Evolutionary conservation across 1,140 invertebrate species (phyloP).

Genomic region (Pachyrhynchus sulphureomaculatus): DNA sequence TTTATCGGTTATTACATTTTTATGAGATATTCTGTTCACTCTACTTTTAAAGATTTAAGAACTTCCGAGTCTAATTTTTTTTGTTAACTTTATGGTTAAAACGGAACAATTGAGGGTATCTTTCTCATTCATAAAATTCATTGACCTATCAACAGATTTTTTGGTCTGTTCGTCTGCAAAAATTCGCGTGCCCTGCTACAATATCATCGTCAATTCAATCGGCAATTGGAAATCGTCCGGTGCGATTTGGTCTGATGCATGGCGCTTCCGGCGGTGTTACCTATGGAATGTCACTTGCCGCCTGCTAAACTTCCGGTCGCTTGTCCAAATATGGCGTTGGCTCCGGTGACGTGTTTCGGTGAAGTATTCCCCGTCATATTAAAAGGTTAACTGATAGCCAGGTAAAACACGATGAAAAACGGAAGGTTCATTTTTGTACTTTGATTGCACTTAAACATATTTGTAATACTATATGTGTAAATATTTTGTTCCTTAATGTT

Average conservation of each 20-base stretch:
- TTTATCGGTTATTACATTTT: too few relatives aligned
- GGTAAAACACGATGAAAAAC: neutral
- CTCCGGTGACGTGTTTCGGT: constrained; percentile 4
- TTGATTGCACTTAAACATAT: too few relatives aligned
- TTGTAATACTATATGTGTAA: too few relatives aligned
- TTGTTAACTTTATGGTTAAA: too few relatives aligned
- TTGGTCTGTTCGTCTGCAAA: neutral
- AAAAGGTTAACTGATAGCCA: constrained; percentile 5
- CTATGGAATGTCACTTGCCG: constrained; percentile 5
- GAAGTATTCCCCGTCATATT: constrained; percentile 3
- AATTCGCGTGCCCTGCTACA: neutral
- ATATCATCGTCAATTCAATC: too few relatives aligned
- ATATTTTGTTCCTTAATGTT: too few relatives aligned
- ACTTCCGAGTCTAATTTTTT: too few relatives aligned
- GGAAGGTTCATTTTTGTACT: neutral
- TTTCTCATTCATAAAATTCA: too few relatives aligned
- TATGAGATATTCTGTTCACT: too few relatives aligned
- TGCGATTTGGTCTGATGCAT: constrained; percentile 12
- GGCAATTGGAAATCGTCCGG: neutral
- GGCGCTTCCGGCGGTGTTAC: neutral
- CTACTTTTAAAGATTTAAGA: too few relatives aligned
- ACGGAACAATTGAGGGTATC: too few relatives aligned
- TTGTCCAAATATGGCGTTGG: neutral
- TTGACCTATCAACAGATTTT: too few relatives aligned
- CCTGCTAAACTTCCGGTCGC: constrained; percentile 9